Base-by-base conservation (phyloP, 2,888 invertebrate species). In the Baccha elongata region DNA sequence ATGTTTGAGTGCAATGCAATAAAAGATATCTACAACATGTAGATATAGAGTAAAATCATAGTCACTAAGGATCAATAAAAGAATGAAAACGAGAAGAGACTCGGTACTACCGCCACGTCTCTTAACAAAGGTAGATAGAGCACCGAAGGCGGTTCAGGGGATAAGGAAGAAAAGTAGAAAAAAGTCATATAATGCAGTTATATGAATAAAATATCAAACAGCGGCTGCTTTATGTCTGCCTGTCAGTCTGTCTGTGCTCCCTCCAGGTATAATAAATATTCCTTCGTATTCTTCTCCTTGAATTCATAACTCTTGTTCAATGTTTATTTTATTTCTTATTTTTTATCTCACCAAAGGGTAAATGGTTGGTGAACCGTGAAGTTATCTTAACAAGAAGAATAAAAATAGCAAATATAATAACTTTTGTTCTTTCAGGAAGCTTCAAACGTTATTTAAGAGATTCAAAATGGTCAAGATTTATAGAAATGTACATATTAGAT, bases 171-270 rank as follows among this genome's bases (percentile, higher is more conserved):
- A n/a, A n/a, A 76, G 72, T 76, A 72, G 83, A 83, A 76, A 83
- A 83, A 76, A 67, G 76, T 72, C 83, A 62, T 78, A 78, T 68
- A 78, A 83, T 83, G 83, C 73, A 83, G 83, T 83, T 78, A 68
- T 78, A 83, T 83, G 76, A 83, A 83, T 83, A 83, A 83, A 83
- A 83, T 76, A 83, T 83, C 68, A 76, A 81, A 69, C 23, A 78
- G 52, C 83, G 76, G 68, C 76, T 78, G 76, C 52, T 80, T 68
- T 80, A 68, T 80, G 73, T 68, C 79, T 80, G 72, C 32, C 72
- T 62, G 40, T 44, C 17, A 26, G 6, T 40, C 5, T 40, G 42
- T 42, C 42, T 17, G 3, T 42, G 26, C n/a, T 21, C 8, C 37
- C 26, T 26, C 29, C 10, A 29, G 15, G 29, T 50, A 4, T 55